Evolutionary conservation across 2,888 invertebrate species (phyloP).

Genomic region (Clunio marinus): DNA sequence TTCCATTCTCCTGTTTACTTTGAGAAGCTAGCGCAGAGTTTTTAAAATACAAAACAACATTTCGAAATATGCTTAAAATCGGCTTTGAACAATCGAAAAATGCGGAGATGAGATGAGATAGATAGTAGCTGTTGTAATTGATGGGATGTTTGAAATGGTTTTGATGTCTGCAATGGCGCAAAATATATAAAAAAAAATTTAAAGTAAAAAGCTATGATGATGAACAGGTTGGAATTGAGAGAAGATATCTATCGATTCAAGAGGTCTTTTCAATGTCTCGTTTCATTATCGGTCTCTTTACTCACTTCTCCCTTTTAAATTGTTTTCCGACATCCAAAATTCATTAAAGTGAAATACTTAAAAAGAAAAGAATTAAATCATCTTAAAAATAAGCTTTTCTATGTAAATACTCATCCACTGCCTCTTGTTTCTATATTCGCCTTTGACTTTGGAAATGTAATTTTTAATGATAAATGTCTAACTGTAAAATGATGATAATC

Average conservation of each 20-base stretch:
- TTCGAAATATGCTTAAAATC: not conserved
- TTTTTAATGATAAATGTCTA: slow-evolving; percentile 39
- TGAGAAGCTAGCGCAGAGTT: slow-evolving; percentile 14
- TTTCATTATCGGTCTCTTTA: slow-evolving; percentile 18
- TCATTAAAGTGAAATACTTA: slow-evolving; percentile 8
- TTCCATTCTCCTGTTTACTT: slow-evolving; percentile 11
- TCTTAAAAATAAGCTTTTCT: not conserved
- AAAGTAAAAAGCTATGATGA: not conserved
- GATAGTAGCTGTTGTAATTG: slow-evolving; percentile 39
- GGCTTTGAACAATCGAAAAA: slow-evolving; percentile 17
- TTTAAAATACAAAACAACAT: not conserved
- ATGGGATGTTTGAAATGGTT: slow-evolving; percentile 38
- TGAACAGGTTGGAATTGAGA: not conserved
- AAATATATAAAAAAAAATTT: not conserved
- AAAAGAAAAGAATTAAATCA: slow-evolving; percentile 7
- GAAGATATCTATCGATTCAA: not conserved
- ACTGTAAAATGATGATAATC: slow-evolving; percentile 39
- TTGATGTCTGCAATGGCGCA: slow-evolving; percentile 29
- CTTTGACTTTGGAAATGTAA: slow-evolving; percentile 21
- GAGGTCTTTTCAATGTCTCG: not conserved
- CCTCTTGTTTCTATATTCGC: slow-evolving; percentile 23
- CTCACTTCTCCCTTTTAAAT: not conserved
- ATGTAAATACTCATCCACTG: not conserved
- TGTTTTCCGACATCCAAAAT: not conserved
- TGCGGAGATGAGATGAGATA: slow-evolving; percentile 28